phyloP scores from a whole-genome alignment of 2,888 invertebrate species.

The Dicranocentrus wangi region DNA sequence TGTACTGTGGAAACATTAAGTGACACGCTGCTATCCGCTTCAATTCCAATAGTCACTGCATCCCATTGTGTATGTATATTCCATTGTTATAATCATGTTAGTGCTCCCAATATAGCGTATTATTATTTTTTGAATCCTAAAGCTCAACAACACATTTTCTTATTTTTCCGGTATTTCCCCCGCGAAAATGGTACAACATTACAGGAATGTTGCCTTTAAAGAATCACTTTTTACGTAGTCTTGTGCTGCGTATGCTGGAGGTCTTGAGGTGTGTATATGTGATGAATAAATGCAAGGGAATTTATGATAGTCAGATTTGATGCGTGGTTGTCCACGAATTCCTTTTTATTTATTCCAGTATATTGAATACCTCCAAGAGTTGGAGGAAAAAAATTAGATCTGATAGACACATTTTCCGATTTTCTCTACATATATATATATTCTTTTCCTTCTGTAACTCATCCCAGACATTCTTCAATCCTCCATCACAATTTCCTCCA shows the following conservation, averaged over 20 bases:
- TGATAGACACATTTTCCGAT: conserved; percentile 36
- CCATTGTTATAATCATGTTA: too few relatives aligned
- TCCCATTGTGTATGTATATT: too few relatives aligned
- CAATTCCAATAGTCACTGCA: too few relatives aligned
- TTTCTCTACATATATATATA: too few relatives aligned
- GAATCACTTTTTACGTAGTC: too few relatives aligned
- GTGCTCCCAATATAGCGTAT: too few relatives aligned
- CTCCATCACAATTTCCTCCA: conserved; percentile 62
- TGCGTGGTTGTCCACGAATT: conserved; percentile 13
- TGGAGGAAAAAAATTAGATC: conserved; percentile 43
- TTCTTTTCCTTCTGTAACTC: neutral
- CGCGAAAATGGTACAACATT: too few relatives aligned
- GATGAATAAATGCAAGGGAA: neutral
- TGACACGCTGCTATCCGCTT: neutral
- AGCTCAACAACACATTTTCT: too few relatives aligned
- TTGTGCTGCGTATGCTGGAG: too few relatives aligned
- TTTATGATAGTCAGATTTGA: conserved; percentile 1
- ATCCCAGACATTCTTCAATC: conserved; percentile 58
- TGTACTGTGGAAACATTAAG: neutral
- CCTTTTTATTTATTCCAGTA: conserved; percentile 42
- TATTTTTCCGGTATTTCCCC: too few relatives aligned
- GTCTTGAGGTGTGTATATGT: neutral
- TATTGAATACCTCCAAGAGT: conserved; percentile 34
- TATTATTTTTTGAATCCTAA: too few relatives aligned
- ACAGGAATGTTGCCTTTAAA: too few relatives aligned